Evolutionary conservation across 1,140 invertebrate species (phyloP), one percentile per base, ranked within the genome.

Genomic region (Brachionus rubens): DNA sequence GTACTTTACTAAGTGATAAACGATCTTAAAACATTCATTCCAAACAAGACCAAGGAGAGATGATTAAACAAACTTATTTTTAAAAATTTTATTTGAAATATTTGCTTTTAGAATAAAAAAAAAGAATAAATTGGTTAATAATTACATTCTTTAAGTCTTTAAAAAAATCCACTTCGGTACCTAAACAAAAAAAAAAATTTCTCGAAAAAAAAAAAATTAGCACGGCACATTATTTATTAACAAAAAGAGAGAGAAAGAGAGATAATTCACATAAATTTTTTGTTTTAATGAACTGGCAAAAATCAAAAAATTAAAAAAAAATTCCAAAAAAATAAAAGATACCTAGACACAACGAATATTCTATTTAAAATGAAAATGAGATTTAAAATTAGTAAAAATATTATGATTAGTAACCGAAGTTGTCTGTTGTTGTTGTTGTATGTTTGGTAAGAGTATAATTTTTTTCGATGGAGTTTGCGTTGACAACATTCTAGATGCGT

Each of bases 351-450:
- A 36, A 36, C 33, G 33, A 36, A 36, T 5, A 36, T 5, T 52
- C 26, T 59, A 59, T 59, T 59, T 59, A 59, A 59, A 59, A 59
- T 59, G 26, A 59, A 59, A 59, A 59, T 59, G 54, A 59, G 54
- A 59, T 33, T 59, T 59, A 16, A 59, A 36, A 59, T 59, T 59
- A 19, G 54, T 36, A 16, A 59, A 19, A 33, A 59, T 33, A 36
- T 59, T 59, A 59, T 41, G 26, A 59, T 59, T 33, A 36, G 16
- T 36, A n/a, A 16, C 16, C 16, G 54, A 33, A 33, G 54, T 12
- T 5, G 7, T 16, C 2, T 59, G 30, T 16, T 41, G 26, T 6
- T 33, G 54, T 40, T 16, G 6, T 36, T 40, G 54, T 54, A 59
- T 59, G 19, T 36, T 59, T 36, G 54, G 54, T 33, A 59, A 59